Conservation (phyloP, 1,140 invertebrate genomes). For the Temnothorax curvispinosus region DNA sequence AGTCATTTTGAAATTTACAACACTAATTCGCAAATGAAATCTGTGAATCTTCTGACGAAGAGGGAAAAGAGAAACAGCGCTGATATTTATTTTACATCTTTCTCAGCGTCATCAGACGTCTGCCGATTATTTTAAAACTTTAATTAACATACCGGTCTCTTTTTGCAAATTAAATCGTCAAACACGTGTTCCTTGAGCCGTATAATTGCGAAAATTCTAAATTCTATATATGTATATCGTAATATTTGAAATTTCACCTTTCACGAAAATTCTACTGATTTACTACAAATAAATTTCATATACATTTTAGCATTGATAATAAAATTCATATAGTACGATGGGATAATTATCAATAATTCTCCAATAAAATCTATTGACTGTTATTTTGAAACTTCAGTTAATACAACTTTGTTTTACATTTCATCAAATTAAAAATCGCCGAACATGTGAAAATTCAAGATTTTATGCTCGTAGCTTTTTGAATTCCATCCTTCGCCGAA, state of each 20-base stretch:
- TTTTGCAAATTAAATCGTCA: slow-evolving; percentile 5
- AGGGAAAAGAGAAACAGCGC: background rate
- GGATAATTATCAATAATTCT: background rate
- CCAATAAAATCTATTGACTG: background rate
- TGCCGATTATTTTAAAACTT: background rate
- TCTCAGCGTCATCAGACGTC: background rate
- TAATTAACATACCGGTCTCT: background rate
- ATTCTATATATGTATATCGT: background rate
- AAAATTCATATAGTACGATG: background rate
- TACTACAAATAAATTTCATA: background rate
- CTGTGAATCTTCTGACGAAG: no score
- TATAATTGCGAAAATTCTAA: background rate
- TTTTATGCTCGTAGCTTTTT: background rate
- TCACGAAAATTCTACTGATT: background rate
- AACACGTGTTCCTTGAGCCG: background rate
- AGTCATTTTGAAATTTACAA: slow-evolving; percentile 13
- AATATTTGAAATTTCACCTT: background rate
- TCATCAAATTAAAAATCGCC: background rate
- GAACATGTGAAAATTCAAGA: background rate
- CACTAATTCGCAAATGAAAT: slow-evolving; percentile 9
- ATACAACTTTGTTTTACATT: background rate
- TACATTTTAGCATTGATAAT: background rate
- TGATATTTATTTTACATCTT: background rate
- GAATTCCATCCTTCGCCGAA: background rate
- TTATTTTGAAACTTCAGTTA: background rate